Evolutionary conservation across 2,113 vertebrate species (phyloP), one percentile per base, ranked within the genome.

Genomic region (Glareola pratincola): DNA sequence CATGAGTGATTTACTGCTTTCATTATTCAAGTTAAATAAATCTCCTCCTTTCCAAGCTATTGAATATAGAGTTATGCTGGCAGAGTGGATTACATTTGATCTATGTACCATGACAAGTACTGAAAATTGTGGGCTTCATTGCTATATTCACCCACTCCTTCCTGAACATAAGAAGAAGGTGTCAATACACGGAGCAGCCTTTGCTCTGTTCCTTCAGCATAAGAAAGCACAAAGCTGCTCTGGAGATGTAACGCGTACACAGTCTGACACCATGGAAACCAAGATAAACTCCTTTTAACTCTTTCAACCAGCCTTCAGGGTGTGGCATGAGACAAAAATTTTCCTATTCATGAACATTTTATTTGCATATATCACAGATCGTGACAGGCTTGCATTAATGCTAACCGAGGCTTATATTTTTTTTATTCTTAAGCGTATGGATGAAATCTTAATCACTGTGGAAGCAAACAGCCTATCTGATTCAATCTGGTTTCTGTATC

Each of bases 91-190:
- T 96, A 95, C 96, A 92, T 89, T 76, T 97, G 94, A 96, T 97
- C 95, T 95, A 89, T 97, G 94, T 97, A 96, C 92, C 93, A 92
- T 96, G 96, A 97, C 96, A 97, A 97, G 97, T 50, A 96, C 92
- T 83, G 94, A 96, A 97, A 94, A 97, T 97, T 97, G 95, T 96
- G 97, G 93, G 95, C 95, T 96, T 97, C 94, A 92, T 97, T 97
- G 94, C 96, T 95, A 45, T 62, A 43, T 85, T 90, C 97, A 96
- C 97, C 97, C 96, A 96, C 96, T 94, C 96, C 86, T 97, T 96
- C 94, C 94, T 97, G 91, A 95, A 89, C 34, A 82, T 22, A 81
- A 97, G 95, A 92, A 94, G 88, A 73, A 92, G 85, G 92, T 97
- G 96, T 97, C 96, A 97, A 96, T 93, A 97, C 96, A 97, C 16